Evolutionary conservation across 2,113 vertebrate genomes (phyloP), one percentile per base, ranked within the genome.

Genomic region (Aspidoscelis tigris): DNA sequence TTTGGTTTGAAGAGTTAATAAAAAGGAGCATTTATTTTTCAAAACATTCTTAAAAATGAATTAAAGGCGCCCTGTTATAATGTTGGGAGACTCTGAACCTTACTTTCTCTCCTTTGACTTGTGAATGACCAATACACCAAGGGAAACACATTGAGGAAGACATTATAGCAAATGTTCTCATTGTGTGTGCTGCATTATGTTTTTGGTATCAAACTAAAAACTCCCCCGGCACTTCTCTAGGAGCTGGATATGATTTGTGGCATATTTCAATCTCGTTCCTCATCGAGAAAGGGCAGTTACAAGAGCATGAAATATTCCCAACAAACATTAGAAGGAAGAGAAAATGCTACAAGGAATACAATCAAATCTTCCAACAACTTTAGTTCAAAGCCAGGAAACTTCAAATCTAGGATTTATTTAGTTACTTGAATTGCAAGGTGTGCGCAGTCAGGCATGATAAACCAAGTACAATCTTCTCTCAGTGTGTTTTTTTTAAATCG

Each of bases 161-260:
- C 94, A 96, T 95, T 93, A 95, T 90, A 93, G 95, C 91, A 93
- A 93, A 95, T 95, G 93, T 96, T 95, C 93, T 93, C 88, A 14
- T 90, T 91, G 92, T 90, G 92, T 95, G 89, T n/a, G 83, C 92
- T 93, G 93, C 93, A 93, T 95, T 95, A 95, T 89, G 91, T 93
- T 90, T 91, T 92, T 88, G 90, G 88, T 90, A 92, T 90, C 80
- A 55, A 81, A 89, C 70, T 93, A 95, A 95, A 92, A 83, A 80
- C 91, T 95, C 95, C 95, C 95, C 84, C 53, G 94, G 91, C 91
- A 93, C 92, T 93, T 94, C 92, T 91, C 88, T 91, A 91, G 91
- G 92, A 95, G 91, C 89, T 93, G 93, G 91, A 92, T 94, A 89
- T 94, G 95, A 95, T 96, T 96, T 95, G 95, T 93, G 93, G 90